Conservation (phyloP, 2,888 invertebrate species). For the Syritta pipiens region DNA sequence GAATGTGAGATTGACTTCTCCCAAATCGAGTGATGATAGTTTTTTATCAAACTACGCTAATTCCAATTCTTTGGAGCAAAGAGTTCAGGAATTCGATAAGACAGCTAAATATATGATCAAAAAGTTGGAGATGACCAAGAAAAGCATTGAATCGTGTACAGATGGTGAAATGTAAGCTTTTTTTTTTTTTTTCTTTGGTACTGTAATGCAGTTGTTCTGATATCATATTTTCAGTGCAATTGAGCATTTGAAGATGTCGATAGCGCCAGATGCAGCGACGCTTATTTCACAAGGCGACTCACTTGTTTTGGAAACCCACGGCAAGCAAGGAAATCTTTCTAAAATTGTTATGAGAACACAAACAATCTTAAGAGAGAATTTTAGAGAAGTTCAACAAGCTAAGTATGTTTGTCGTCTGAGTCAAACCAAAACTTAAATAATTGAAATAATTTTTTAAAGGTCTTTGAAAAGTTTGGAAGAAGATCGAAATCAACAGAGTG, state of each 20-base stretch:
- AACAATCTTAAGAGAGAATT: constrained; percentile 77
- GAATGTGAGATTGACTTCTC: constrained; percentile 73
- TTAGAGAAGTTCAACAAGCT: constrained; percentile 78
- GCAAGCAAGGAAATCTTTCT: constrained; percentile 77
- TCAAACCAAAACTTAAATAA: background rate
- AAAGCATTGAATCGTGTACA: constrained; percentile 75
- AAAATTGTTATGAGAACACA: constrained; percentile 78
- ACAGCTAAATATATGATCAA: constrained; percentile 78
- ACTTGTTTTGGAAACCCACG: constrained; percentile 85
- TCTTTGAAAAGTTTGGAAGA: constrained; percentile 12
- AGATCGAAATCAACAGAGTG: background rate
- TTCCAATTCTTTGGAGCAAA: constrained; percentile 75
- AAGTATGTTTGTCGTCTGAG: constrained; percentile 75
- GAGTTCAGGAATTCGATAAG: constrained; percentile 78
- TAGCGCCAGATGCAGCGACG: constrained; percentile 88
- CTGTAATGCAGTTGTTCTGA: too few relatives aligned
- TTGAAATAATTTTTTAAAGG: constrained; percentile 11
- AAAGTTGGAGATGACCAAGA: constrained; percentile 76
- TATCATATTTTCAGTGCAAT: constrained; percentile 71
- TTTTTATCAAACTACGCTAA: constrained; percentile 65
- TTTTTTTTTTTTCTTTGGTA: background rate
- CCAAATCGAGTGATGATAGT: constrained; percentile 70
- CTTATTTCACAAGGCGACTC: constrained; percentile 89
- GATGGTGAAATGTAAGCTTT: constrained; percentile 76
- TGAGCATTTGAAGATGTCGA: constrained; percentile 77